Evolutionary conservation across 1,140 invertebrate species (phyloP), one percentile per base, ranked within the genome.

Genomic region (Ceratosolen fusciceps): DNA sequence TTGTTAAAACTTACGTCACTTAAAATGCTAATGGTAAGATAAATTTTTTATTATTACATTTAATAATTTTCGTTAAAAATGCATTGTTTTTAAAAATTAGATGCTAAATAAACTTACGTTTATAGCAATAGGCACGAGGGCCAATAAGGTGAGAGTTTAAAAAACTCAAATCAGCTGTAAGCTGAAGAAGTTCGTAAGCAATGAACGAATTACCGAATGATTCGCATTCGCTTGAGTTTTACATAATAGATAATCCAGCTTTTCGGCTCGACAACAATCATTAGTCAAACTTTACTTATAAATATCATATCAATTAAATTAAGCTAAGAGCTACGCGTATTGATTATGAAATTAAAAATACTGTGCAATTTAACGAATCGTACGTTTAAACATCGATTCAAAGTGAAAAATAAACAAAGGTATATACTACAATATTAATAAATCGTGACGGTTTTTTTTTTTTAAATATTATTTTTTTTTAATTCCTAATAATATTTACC

Each of bases 331-430:
- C 21, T 14, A 0, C 0, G 21, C 19, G n/a, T n/a, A 9, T 65
- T 37, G 37, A 70, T 39, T 12, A 70, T 47, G 67, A 47, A 43
- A 70, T 70, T 29, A 9, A 68, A 68, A 47, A 26, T 70, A 26
- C 21, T 70, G 4, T 70, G 7, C 29, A 43, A 70, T 49, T 47
- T 43, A 2, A 26, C 24, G 16, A 70, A 3, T 43, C 16, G 16
- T 49, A 2, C 9, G 16, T 24, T 70, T 24, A 70, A 47, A 10
- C 19, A 29, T 47, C 0, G 21, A 47, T 19, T 70, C 19, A 70
- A 49, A 29, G 14, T 70, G 0, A 47, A 70, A 16, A 5, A 47
- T 70, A 47, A 43, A 70, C 21, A 70, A 47, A 37, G 67, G 67
- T 70, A 47, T 2, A 43, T 0, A 12, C 39, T 5, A 43, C 12